Evolutionary conservation across 2,113 vertebrate species (phyloP), one percentile per base, ranked within the genome.

Genomic region (Rattus rattus): DNA sequence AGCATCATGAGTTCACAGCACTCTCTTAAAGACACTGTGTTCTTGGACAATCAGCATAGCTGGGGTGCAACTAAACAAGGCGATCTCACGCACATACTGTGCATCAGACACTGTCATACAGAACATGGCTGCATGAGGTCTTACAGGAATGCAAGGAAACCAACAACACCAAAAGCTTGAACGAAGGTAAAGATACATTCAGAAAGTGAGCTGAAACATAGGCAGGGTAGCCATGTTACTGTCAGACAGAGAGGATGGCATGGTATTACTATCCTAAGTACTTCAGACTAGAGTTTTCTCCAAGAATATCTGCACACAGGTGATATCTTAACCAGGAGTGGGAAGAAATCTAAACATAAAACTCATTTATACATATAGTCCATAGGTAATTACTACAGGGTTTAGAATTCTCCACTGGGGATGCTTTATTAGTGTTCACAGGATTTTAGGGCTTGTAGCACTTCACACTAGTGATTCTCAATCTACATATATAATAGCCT

Each of bases 191-290:
- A 69, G 26, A 83, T 65, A 56, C 36, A 56, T 61, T 77, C n/a
- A 92, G 59, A 96, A 94, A 49, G 7, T 80, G 54, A 95, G 87
- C 10, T 93, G 26, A 72, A 65, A 93, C 19, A 89, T 26, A 92
- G 59, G 39, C 73, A 14, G 0, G 22, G 39, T 11, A 92, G 19
- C 77, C 77, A 72, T 59, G 76, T 43, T 65, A 75, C 14, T 63
- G 59, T 76, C 33, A 80, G 47, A 84, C 16, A 94, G 90, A 91
- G 7, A 49, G 91, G 36, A 89, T 8, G 75, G 61, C 69, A 63
- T n/a, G 70, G 22, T 33, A 69, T 54, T 47, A 59, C 8, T 59
- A 80, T 26, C 73, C 73, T 75, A 91, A 22, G 22, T 33, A n/a
- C 26, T 84, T 75, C 69, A n/a, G 9, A 86, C 59, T 69, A 43